These are phyloP conservation scores for Anadara kagoshimensis DNA, from an alignment of 1,140 invertebrate species.

Conservation along the genomic window DNA sequence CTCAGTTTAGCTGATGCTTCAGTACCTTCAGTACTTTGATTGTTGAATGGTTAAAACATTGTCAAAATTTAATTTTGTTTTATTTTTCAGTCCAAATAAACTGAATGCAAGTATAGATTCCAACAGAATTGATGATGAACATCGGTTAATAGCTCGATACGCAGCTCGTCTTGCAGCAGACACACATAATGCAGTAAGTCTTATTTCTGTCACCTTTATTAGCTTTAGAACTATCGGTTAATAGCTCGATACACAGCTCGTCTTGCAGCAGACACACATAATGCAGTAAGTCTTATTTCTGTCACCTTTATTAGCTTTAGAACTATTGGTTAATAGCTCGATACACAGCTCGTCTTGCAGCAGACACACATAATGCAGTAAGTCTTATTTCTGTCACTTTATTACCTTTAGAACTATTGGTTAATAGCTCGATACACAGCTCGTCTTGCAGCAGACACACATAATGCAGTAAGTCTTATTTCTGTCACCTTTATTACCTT, in stretches of 20 bases:
- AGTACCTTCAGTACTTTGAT: too few relatives aligned
- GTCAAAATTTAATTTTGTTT: neutral
- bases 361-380: constrained; percentile 88
- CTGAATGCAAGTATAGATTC: constrained; percentile 72
- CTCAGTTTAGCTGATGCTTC: too few relatives aligned
- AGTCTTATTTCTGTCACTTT: constrained; percentile 67
- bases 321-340: constrained; percentile 96
- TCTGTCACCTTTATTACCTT: too few relatives aligned
- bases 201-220: neutral
- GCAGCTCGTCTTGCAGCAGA: constrained; percentile 92
- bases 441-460: constrained; percentile 87
- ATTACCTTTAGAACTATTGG: constrained; percentile 83
- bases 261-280: constrained; percentile 88
- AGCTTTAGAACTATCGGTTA: constrained; percentile 86
- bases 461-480: constrained; percentile 83
- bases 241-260: constrained; percentile 96
- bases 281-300: constrained; percentile 80
- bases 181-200: constrained; percentile 86
- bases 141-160: constrained; percentile 96
- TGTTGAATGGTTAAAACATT: too few relatives aligned
- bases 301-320: constrained; percentile 63
- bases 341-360: constrained; percentile 93
- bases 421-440: constrained; percentile 97
- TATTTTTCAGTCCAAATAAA: constrained; percentile 70
- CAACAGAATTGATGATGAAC: constrained; percentile 89